A percentile compares a stretch with the other conserved stretches of the same genome.
Conservation (phyloP, 64 coral and sea anemone species). For the Montipora sp. region DNA sequence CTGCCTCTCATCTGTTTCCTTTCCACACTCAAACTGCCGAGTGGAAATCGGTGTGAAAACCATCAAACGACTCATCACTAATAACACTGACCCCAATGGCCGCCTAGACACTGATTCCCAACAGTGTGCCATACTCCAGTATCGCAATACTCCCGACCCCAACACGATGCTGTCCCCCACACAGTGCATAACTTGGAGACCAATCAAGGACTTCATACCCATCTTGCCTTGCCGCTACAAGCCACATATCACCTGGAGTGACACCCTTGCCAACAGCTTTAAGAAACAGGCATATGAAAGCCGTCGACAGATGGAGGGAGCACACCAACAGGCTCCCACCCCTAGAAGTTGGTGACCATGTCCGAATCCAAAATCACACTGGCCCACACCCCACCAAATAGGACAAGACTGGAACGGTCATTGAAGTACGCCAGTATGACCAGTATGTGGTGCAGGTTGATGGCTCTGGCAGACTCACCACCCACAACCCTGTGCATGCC, state of each 20-base stretch:
- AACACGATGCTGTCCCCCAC: slow-evolving; percentile 4
- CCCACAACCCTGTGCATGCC: slow-evolving; percentile 38
- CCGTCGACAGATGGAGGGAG: slow-evolving; percentile 1
- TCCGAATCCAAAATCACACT: slow-evolving; percentile 49
- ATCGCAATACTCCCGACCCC: slow-evolving; percentile 32
- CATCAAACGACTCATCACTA: slow-evolving; percentile 15
- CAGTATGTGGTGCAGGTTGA: slow-evolving; percentile 38
- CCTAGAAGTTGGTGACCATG: slow-evolving; percentile 33
- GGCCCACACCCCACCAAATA: slow-evolving; percentile 24
- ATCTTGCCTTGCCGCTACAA: slow-evolving; percentile 27
- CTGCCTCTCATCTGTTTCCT: slow-evolving; percentile 27
- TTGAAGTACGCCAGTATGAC: slow-evolving; percentile 42
- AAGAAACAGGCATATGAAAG: slow-evolving; percentile 23
- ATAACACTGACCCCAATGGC: slow-evolving; percentile 54
- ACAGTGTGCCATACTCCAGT: background rate
- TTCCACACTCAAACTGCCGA: slow-evolving; percentile 43
- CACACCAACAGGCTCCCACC: slow-evolving; percentile 39
- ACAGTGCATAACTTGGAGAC: background rate
- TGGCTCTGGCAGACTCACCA: slow-evolving; percentile 38
- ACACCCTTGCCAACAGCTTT: background rate
- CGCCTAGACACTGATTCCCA: slow-evolving; percentile 1
- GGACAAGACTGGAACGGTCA: slow-evolving; percentile 49
- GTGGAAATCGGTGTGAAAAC: slow-evolving; percentile 17
- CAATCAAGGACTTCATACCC: slow-evolving; percentile 44
- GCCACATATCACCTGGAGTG: slow-evolving; percentile 9